phyloP scores from a whole-genome alignment of 2,797 vertebrate genomes.

The Danio kyathit region DNA sequence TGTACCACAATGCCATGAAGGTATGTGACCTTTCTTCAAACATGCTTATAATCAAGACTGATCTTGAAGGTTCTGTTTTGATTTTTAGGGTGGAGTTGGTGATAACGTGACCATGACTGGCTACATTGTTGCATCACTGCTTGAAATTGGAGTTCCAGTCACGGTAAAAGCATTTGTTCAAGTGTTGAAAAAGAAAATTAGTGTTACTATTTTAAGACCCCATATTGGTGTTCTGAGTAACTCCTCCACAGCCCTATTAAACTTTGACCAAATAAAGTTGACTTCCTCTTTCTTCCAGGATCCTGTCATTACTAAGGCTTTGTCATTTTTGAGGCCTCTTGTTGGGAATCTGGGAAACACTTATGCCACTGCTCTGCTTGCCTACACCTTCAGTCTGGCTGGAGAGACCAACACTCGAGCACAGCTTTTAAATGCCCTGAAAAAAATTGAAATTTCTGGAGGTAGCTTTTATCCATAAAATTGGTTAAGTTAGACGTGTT shows the following conservation, averaged over 20 bases:
- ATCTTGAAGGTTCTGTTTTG: neutral
- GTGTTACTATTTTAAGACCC: no score
- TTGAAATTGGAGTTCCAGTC: conserved; percentile 30
- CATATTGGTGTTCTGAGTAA: no score
- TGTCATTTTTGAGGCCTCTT: neutral
- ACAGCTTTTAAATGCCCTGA: neutral
- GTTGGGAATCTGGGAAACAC: neutral
- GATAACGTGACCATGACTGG: conserved; percentile 61
- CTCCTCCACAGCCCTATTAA: no score
- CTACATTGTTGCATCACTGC: conserved; percentile 57
- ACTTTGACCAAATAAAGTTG: no score
- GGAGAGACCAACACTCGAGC: neutral
- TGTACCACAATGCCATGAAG: conserved; percentile 85
- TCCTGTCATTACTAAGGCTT: neutral
- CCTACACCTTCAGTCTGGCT: conserved; percentile 26
- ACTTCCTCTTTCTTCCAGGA: neutral
- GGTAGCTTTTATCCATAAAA: neutral
- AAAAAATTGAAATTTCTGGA: neutral
- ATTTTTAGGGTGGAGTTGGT: conserved; percentile 60
- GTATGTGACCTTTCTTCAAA: conserved; percentile 52
- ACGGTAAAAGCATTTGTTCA: no score
- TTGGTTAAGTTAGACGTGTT: no score
- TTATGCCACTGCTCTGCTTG: neutral
- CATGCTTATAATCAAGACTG: no score
- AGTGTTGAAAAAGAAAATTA: no score